Percentiles rank a stretch among this genome's conserved stretches.
phyloP scores from a whole-genome alignment of 2,888 invertebrate genomes.

The Polyploca ridens region DNA sequence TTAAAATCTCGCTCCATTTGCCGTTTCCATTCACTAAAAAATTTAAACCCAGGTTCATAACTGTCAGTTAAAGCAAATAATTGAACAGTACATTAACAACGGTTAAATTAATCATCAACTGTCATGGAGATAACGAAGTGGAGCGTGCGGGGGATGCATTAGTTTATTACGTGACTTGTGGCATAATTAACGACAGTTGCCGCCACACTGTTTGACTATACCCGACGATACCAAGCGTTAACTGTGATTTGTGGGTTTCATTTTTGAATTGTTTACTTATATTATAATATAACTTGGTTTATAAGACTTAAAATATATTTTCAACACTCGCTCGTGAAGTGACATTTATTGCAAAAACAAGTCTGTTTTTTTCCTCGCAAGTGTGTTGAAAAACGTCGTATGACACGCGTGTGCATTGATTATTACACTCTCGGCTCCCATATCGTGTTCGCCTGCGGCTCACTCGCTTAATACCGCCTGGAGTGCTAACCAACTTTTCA shows the following conservation, averaged over 20 bases:
- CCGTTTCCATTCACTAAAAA: neutral
- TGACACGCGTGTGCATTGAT: too few species aligned
- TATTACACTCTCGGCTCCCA: too few species aligned
- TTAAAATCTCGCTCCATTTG: neutral
- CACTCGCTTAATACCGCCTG: too few species aligned
- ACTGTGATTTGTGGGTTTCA: neutral
- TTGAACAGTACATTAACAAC: conserved; percentile 16
- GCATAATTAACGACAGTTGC: conserved; percentile 30
- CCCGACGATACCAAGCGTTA: neutral
- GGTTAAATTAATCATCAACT: conserved; percentile 33
- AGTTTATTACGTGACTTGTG: conserved; percentile 33
- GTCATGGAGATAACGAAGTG: conserved; percentile 26
- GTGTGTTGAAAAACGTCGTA: too few species aligned
- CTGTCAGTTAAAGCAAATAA: conserved; percentile 5
- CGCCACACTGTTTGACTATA: neutral
- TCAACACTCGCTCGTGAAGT: too few species aligned
- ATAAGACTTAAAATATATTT: too few species aligned
- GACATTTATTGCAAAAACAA: too few species aligned
- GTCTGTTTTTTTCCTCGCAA: too few species aligned
- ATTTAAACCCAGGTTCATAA: neutral
- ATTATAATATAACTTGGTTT: too few species aligned
- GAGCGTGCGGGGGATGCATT: conserved; percentile 29
- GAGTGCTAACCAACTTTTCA: too few species aligned
- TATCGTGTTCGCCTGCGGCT: too few species aligned
- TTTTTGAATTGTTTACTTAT: too few species aligned